A percentile compares a stretch with the other conserved stretches of the same genome.
phyloP scores from a whole-genome alignment of 2,113 vertebrate genomes.

The Lagopus leucura region DNA sequence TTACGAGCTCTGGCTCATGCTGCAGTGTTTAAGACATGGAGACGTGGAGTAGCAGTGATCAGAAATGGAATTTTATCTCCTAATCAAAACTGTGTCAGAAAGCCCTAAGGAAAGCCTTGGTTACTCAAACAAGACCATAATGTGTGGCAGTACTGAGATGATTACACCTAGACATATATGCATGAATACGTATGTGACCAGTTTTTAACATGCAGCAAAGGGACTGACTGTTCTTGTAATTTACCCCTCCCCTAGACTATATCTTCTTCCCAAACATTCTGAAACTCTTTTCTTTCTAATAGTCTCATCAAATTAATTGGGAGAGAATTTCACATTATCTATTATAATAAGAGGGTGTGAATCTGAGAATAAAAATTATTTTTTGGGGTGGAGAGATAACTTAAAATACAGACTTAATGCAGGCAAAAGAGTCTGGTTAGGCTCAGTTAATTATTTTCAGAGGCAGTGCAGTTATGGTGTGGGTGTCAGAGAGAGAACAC shows the following conservation, averaged over 20 bases:
- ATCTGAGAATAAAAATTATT: neutral
- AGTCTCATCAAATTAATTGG: neutral
- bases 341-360: neutral
- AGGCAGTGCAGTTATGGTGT: neutral
- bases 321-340: neutral
- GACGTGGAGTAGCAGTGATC: neutral
- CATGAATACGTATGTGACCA: neutral
- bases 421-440: neutral
- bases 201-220: neutral
- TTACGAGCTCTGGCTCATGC: neutral
- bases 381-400: neutral
- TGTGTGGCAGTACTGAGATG: neutral
- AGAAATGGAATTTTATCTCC: neutral
- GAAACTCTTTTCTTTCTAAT: neutral
- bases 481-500: neutral
- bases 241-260: neutral
- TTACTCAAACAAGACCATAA: neutral
- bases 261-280: neutral
- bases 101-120: neutral
- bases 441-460: constrained; percentile 30
- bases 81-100: neutral
- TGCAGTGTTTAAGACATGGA: neutral
- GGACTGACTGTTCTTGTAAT: neutral
- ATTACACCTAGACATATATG: accelerated
- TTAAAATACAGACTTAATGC: neutral